phyloP scores from a whole-genome alignment of 1,140 invertebrate genomes.

The Drosophila persimilis region DNA sequence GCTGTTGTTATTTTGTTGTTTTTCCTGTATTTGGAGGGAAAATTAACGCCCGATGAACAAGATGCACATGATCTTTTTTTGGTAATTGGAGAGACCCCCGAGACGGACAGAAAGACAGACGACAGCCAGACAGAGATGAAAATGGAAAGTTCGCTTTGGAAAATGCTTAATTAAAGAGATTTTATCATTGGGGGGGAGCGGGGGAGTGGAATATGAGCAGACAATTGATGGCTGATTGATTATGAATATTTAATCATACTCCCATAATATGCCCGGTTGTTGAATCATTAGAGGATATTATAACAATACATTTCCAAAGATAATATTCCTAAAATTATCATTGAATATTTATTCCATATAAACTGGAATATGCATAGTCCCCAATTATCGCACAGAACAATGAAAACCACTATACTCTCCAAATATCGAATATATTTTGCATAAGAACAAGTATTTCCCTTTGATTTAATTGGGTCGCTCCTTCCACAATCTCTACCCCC shows the following conservation, averaged over 20 bases:
- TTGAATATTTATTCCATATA: too few species aligned
- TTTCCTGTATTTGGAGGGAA: constrained; percentile 42
- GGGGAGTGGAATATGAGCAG: constrained; percentile 3
- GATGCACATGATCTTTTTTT: constrained; percentile 57
- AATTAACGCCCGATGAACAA: constrained; percentile 68
- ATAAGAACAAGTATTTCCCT: constrained; percentile 26
- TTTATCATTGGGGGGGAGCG: not conserved
- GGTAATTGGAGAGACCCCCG: constrained; percentile 40
- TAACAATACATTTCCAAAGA: not conserved
- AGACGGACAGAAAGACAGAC: not conserved
- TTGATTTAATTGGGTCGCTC: constrained; percentile 21
- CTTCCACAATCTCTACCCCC: too few species aligned
- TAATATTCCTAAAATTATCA: too few species aligned
- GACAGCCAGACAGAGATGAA: constrained; percentile 2
- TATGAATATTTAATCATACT: constrained; percentile 30
- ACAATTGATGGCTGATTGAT: constrained; percentile 39
- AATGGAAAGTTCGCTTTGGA: constrained; percentile 58
- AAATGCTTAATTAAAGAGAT: constrained; percentile 38
- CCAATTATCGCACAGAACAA: constrained; percentile 25
- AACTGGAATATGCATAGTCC: too few species aligned
- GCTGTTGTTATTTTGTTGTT: constrained; percentile 18
- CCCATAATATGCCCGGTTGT: not conserved
- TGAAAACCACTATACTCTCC: constrained; percentile 3
- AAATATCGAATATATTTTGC: constrained; percentile 11
- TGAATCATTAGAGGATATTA: constrained; percentile 2